A percentile compares a stretch with the other conserved stretches of the same genome.
These are phyloP conservation scores for Drosophila stalkeri DNA, from an alignment of 2,888 invertebrate species.

Conservation along the genomic window DNA sequence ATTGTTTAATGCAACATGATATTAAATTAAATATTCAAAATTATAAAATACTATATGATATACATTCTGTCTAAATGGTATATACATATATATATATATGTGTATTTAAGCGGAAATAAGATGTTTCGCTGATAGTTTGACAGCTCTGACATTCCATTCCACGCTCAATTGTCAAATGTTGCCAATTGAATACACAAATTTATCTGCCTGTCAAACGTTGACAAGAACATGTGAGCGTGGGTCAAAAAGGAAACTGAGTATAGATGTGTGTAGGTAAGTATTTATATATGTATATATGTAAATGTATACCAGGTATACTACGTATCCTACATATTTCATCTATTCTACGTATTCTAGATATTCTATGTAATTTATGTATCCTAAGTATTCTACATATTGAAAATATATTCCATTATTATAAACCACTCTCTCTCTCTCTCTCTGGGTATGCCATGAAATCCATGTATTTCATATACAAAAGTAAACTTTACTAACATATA, in stretches of 20 bases:
- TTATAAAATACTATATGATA: not conserved
- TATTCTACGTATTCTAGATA: not conserved
- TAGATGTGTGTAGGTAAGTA: not conserved
- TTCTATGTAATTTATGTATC: not conserved
- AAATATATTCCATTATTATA: too few relatives aligned
- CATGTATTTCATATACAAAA: not conserved
- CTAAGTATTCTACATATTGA: too few relatives aligned
- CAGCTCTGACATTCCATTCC: not conserved
- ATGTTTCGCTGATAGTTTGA: not conserved
- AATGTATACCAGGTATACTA: not conserved
- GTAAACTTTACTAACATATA: not conserved
- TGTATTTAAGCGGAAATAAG: not conserved
- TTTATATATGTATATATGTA: not conserved
- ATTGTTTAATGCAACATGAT: not conserved
- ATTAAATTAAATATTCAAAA: not conserved
- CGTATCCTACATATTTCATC: not conserved
- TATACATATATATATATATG: not conserved
- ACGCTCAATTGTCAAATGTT: not conserved
- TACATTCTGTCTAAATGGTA: not conserved
- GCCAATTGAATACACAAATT: not conserved
- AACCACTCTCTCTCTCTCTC: too few relatives aligned
- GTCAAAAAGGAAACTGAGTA: not conserved
- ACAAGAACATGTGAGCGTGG: not conserved
- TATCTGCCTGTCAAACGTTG: not conserved
- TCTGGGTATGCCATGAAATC: constrained; percentile 4